phyloP scores from a whole-genome alignment of 2,113 vertebrate species.

The Entelurus aequoreus region DNA sequence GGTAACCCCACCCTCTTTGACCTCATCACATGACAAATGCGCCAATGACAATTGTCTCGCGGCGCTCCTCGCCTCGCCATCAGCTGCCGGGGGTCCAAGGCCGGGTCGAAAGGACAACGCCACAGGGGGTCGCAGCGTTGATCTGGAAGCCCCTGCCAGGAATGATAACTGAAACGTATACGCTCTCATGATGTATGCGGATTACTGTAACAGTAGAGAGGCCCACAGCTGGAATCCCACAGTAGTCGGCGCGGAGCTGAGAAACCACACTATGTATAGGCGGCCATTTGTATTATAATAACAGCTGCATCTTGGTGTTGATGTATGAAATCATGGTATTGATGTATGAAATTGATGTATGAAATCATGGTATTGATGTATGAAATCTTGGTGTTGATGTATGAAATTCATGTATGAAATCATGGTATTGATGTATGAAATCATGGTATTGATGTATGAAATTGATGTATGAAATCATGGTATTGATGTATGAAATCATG shows the following conservation, averaged over 20 bases:
- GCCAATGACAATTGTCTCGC: constrained; percentile 28
- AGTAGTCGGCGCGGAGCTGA: constrained; percentile 41
- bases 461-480: too few species aligned
- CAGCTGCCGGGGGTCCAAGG: constrained; percentile 54
- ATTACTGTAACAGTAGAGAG: constrained; percentile 60
- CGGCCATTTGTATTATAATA: constrained; percentile 55
- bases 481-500: too few species aligned
- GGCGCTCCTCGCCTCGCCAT: constrained; percentile 24
- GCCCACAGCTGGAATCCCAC: constrained; percentile 62
- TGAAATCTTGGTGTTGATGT: too few species aligned
- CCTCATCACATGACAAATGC: constrained; percentile 35
- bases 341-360: too few species aligned
- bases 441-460: too few species aligned
- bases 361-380: too few species aligned
- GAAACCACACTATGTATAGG: constrained; percentile 55
- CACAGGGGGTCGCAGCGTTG: not conserved
- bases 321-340: too few species aligned
- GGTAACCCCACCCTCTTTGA: constrained; percentile 19
- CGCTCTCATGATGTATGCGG: constrained; percentile 56
- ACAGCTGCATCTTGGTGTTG: constrained; percentile 45
- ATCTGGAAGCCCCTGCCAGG: constrained; percentile 7
- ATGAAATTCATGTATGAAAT: too few species aligned
- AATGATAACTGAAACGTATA: constrained; percentile 61
- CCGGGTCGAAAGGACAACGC: constrained; percentile 16
- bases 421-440: too few species aligned